Conservation (phyloP, 2,888 invertebrate species). For the Lasioglossum villosulum region DNA sequence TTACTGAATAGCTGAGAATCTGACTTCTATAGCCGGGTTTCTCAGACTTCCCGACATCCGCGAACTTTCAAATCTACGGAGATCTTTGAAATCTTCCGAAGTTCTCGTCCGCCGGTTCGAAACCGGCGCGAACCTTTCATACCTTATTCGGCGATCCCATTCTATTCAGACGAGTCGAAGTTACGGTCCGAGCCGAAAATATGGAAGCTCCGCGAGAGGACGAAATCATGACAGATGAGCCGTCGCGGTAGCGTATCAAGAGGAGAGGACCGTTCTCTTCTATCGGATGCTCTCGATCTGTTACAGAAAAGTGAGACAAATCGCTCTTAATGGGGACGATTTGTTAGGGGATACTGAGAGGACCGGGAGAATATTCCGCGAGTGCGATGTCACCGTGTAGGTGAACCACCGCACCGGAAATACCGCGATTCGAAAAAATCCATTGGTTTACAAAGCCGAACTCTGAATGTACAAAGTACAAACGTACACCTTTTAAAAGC, state of each 20-base stretch:
- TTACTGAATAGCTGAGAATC: not conserved
- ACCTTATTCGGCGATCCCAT: not conserved
- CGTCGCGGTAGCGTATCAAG: constrained; percentile 44
- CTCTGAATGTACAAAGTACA: too few relatives aligned
- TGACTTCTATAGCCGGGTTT: not conserved
- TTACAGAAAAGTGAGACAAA: constrained; percentile 66
- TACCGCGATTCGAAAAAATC: not conserved
- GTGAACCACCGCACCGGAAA: not conserved
- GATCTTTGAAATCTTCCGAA: not conserved
- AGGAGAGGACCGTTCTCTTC: constrained; percentile 24
- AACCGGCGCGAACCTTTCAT: not conserved
- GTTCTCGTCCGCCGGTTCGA: not conserved
- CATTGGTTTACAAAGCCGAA: not conserved
- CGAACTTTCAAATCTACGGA: not conserved
- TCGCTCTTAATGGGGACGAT: constrained; percentile 77
- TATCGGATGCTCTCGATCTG: constrained; percentile 48
- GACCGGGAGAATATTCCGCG: constrained; percentile 18
- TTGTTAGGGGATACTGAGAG: constrained; percentile 64
- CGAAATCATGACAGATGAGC: constrained; percentile 43
- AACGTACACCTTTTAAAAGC: too few relatives aligned
- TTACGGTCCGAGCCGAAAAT: constrained; percentile 5
- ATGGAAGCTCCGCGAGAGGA: constrained; percentile 2
- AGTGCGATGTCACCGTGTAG: not conserved
- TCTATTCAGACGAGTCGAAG: not conserved
- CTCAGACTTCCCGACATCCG: not conserved